Evolutionary conservation across 2,797 vertebrate genomes (phyloP), one percentile per base, ranked within the genome.

Genomic region (Myripristis jacobus): DNA sequence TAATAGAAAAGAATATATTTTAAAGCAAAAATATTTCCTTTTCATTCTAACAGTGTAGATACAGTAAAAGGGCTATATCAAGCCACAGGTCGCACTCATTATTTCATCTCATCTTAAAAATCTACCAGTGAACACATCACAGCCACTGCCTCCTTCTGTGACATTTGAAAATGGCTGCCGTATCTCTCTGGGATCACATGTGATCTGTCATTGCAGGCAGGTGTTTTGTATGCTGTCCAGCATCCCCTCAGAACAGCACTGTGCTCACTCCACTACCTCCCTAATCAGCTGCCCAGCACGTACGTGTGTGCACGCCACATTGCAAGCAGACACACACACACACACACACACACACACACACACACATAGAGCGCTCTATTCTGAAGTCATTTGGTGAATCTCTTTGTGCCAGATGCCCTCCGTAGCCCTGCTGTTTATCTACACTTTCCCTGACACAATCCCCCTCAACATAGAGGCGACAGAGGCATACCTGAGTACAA

Each of bases 171-270:
- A 68, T 46, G 66, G 75, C 85, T 77, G 73, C 77, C 80, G 70
- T 80, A 87, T 81, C 71, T 82, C 78, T 67, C 9, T 27, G 51
- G 74, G 73, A 91, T 92, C 90, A 89, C 83, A 88, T 90, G 89
- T 89, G 85, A 94, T 93, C 91, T 88, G 89, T 92, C 91, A 92
- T 88, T 53, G 79, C 71, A 85, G 90, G 75, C 91, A 92, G 90
- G 88, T 89, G 70, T 84, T 92, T 91, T 90, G 84, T 89, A 90
- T 91, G 79, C 85, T 81, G 82, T 75, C 90, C 87, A 82, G 72
- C 60, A 74, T 86, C 82, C 70, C 80, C 60, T 73, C 82, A 82
- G 77, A 89, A 78, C 78, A 80, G 68, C 86, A 87, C 46, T 85
- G 83, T 88, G 87, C 80, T 91, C 79, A 82, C 81, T 80, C 74